A percentile compares a stretch with the other conserved stretches of the same genome.
These are phyloP conservation scores for Crenichthys baileyi DNA, from an alignment of 2,797 vertebrate genomes.

Conservation along the genomic window DNA sequence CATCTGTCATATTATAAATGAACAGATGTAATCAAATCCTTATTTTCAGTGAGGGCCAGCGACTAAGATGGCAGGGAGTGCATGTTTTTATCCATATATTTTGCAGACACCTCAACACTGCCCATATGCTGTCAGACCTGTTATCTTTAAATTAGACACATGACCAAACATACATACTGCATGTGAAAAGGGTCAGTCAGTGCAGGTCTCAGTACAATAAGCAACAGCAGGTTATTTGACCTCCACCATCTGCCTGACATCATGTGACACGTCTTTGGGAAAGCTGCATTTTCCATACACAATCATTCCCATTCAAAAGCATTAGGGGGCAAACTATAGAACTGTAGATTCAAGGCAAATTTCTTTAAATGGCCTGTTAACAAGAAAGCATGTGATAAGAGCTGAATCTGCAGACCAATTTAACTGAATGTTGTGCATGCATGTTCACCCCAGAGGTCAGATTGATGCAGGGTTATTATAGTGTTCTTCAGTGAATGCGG, in stretches of 20 bases:
- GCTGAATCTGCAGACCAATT: background rate
- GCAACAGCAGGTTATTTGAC: slow-evolving; percentile 36
- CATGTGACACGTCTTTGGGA: background rate
- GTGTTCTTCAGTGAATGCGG: background rate
- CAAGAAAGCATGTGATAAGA: background rate
- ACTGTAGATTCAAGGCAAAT: background rate
- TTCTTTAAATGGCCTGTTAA: background rate
- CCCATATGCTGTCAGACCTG: background rate
- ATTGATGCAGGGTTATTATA: background rate
- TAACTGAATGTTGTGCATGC: background rate
- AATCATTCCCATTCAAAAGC: background rate
- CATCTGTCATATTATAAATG: slow-evolving; percentile 2
- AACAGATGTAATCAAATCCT: slow-evolving; percentile 17
- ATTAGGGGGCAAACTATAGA: background rate
- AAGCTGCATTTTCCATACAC: background rate
- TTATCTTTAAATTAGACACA: slow-evolving; percentile 12
- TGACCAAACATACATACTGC: background rate
- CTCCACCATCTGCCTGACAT: slow-evolving; percentile 36
- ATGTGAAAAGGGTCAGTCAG: slow-evolving; percentile 35
- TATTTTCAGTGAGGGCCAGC: background rate
- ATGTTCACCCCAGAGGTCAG: background rate
- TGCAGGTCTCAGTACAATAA: background rate
- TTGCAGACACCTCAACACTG: background rate
- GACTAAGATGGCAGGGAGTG: background rate
- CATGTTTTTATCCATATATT: slow-evolving; percentile 1